These are phyloP conservation scores for Melanotaenia boesemani DNA, from an alignment of 2,797 vertebrate genomes.

Conservation along the genomic window DNA sequence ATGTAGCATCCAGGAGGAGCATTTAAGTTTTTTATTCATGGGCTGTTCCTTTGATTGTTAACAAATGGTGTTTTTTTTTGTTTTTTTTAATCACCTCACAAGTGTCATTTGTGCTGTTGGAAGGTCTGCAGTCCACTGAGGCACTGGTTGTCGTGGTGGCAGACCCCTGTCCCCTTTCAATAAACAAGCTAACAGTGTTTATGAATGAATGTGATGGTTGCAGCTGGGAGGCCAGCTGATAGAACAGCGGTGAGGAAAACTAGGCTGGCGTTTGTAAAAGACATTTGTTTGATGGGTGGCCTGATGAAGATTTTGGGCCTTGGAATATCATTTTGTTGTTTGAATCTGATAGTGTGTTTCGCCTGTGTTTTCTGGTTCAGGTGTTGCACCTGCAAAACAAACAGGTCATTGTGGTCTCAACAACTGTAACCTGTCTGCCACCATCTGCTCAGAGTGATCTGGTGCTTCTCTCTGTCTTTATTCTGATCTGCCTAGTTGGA, in stretches of 20 bases:
- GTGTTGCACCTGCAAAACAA: conserved; percentile 75
- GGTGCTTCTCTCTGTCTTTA: conserved; percentile 25
- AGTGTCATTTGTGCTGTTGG: conserved; percentile 55
- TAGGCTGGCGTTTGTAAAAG: neutral
- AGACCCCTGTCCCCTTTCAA: conserved; percentile 64
- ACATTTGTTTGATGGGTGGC: conserved; percentile 13
- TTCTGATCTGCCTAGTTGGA: conserved; percentile 23
- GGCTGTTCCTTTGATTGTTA: conserved; percentile 9
- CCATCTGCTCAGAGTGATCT: conserved; percentile 48
- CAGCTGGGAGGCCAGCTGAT: conserved; percentile 53
- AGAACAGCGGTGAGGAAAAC: conserved; percentile 16
- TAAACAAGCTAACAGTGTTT: conserved; percentile 69
- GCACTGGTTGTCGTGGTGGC: conserved; percentile 72
- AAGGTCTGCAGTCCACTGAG: conserved; percentile 52
- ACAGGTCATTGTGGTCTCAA: conserved; percentile 66
- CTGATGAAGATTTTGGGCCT: neutral
- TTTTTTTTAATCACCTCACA: conserved; percentile 1
- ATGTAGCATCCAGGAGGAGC: conserved; percentile 27
- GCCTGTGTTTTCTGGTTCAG: conserved; percentile 65
- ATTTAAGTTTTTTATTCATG: conserved; percentile 32
- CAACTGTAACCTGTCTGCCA: conserved; percentile 53
- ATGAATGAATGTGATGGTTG: conserved; percentile 61
- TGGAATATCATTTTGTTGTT: conserved; percentile 30
- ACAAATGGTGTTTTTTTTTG: conserved; percentile 29
- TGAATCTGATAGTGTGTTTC: conserved; percentile 45